A percentile compares a stretch with the other conserved stretches of the same genome.
These are phyloP conservation scores for Dysidea cf. avara DNA, from an alignment of 37 sponge, comb jelly and placozoan species.

Conservation along the genomic window DNA sequence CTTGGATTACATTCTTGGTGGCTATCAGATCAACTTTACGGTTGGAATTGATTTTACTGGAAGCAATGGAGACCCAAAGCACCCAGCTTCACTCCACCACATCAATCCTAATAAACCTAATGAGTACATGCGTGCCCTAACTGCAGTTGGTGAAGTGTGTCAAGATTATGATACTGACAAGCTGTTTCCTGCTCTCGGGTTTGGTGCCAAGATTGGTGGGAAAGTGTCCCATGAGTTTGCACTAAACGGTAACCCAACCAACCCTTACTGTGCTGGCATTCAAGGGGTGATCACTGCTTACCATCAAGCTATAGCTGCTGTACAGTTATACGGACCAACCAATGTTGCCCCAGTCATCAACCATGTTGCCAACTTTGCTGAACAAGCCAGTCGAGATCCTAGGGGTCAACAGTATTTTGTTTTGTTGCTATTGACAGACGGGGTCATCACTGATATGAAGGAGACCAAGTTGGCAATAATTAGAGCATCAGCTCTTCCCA, in stretches of 20 bases:
- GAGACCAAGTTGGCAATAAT: too few species aligned
- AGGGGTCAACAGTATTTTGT: too few species aligned
- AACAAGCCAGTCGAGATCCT: too few species aligned
- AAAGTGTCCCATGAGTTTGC: slow-evolving; percentile 81
- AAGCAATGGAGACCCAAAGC: slow-evolving; percentile 73
- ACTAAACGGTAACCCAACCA: slow-evolving; percentile 72
- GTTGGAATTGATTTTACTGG: slow-evolving; percentile 93
- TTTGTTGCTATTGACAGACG: too few species aligned
- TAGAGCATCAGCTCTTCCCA: too few species aligned
- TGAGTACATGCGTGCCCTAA: slow-evolving; percentile 71
- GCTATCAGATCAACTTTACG: slow-evolving; percentile 88
- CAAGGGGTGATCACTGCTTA: slow-evolving; percentile 78
- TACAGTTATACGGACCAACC: slow-evolving; percentile 73
- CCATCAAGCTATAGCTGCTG: slow-evolving; percentile 44
- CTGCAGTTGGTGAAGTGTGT: slow-evolving; percentile 76
- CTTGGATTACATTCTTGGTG: slow-evolving; percentile 90
- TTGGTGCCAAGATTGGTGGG: slow-evolving; percentile 73
- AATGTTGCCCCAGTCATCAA: slow-evolving; percentile 92
- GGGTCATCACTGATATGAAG: too few species aligned
- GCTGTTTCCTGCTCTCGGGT: slow-evolving; percentile 90
- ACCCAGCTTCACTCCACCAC: slow-evolving; percentile 86
- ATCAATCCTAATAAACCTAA: too few species aligned
- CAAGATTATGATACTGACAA: too few species aligned
- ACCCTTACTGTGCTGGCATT: too few species aligned
- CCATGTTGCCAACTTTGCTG: too few species aligned